These are phyloP conservation scores for Ormyrus labotus DNA, from an alignment of 2,888 invertebrate genomes.

Conservation along the genomic window DNA sequence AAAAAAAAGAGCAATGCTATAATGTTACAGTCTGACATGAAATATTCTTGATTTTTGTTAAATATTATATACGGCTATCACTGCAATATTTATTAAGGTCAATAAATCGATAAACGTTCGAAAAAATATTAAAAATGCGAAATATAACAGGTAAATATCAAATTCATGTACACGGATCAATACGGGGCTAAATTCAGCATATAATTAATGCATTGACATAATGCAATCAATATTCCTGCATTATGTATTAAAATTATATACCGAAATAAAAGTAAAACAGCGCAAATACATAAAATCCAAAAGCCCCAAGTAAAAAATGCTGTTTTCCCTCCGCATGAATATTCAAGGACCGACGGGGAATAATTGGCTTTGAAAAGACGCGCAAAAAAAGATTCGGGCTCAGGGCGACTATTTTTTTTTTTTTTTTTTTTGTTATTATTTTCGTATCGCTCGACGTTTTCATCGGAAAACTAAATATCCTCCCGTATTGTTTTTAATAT, in stretches of 20 bases:
- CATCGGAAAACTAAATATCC: no score
- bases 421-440: no score
- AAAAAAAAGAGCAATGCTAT: not conserved
- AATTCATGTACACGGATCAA: not conserved
- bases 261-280: constrained; percentile 8
- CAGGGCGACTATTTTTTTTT: not conserved
- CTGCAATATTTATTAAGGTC: not conserved
- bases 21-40: not conserved
- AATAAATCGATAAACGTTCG: constrained; percentile 15
- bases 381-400: not conserved
- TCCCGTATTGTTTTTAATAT: not conserved
- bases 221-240: constrained; percentile 19
- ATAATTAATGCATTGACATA: constrained; percentile 47
- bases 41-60: not conserved
- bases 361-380: not conserved
- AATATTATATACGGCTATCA: not conserved
- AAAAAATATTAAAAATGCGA: constrained; percentile 22
- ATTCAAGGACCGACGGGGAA: not conserved
- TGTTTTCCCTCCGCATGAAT: not conserved
- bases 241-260: constrained; percentile 8
- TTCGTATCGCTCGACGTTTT: no score
- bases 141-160: constrained; percentile 1
- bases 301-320: no score
- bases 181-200: constrained; percentile 21
- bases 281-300: no score